A percentile compares a stretch with the other conserved stretches of the same genome.
Evolutionary conservation across 2,888 invertebrate genomes (phyloP).

Genomic region (Cosmia pyralina): DNA sequence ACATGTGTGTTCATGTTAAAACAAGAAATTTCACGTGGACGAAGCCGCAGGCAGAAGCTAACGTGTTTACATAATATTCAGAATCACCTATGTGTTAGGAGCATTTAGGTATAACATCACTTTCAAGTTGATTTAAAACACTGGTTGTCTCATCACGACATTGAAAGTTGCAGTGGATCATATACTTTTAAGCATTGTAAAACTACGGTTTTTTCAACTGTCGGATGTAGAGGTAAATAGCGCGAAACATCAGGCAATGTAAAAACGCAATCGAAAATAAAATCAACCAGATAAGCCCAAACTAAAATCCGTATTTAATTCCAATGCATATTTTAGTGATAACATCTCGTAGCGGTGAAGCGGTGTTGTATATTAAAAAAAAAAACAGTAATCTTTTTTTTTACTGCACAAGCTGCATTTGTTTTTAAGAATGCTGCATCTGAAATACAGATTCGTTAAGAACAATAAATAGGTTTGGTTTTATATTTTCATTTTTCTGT

Average conservation of each 20-base stretch:
- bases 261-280: conserved; percentile 3
- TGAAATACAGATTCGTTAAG: not conserved
- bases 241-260: not conserved
- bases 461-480: not conserved
- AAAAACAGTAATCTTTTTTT: not conserved
- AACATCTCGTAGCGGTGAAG: conserved; percentile 20
- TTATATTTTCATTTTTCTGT: too few relatives aligned
- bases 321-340: conserved; percentile 42
- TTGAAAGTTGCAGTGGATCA: not conserved
- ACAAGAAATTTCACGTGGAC: too few relatives aligned
- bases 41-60: too few relatives aligned
- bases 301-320: conserved; percentile 36
- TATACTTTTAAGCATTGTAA: too few relatives aligned
- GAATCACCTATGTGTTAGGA: too few relatives aligned
- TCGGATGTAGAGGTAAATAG: conserved; percentile 8
- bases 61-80: too few relatives aligned
- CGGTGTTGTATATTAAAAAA: conserved; percentile 2
- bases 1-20: too few relatives aligned
- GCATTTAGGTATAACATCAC: too few relatives aligned
- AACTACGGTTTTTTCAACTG: too few relatives aligned
- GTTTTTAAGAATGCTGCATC: too few relatives aligned
- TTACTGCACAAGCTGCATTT: not conserved
- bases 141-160: not conserved
- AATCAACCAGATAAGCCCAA: conserved; percentile 14
- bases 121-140: too few relatives aligned